Conservation (phyloP, 2,888 invertebrate genomes). For the Hydroisotoma schaefferi region DNA sequence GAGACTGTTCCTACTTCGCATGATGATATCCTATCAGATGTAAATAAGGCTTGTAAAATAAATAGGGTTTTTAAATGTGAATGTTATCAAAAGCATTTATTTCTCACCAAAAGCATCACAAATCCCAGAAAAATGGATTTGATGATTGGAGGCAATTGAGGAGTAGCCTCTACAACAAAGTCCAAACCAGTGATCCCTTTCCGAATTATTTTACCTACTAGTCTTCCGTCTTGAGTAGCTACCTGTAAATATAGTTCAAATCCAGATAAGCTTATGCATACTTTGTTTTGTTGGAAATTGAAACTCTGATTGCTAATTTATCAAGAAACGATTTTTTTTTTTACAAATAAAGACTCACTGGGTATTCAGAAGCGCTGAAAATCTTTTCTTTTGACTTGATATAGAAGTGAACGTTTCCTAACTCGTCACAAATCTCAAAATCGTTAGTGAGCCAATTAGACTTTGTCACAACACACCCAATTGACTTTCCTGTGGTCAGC, state of each 20-base stretch:
- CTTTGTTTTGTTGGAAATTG: too few relatives aligned
- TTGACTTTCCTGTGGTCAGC: conserved; percentile 9
- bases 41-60: neutral
- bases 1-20: conserved; percentile 6
- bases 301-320: too few relatives aligned
- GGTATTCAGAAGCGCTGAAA: conserved; percentile 19
- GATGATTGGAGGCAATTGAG: conserved; percentile 13
- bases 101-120: conserved; percentile 15
- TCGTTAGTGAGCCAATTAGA: conserved; percentile 13
- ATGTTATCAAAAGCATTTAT: neutral
- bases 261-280: too few relatives aligned
- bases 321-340: neutral
- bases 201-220: conserved; percentile 16
- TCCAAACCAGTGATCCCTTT: conserved; percentile 17
- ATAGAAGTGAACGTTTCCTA: conserved; percentile 14
- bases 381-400: conserved; percentile 21
- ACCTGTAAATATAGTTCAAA: neutral
- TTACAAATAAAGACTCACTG: conserved; percentile 10
- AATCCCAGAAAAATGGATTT: conserved; percentile 18
- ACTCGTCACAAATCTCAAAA: conserved; percentile 20
- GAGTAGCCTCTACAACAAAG: conserved; percentile 14
- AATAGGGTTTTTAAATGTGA: neutral
- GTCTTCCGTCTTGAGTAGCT: conserved; percentile 13
- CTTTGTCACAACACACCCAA: conserved; percentile 18
- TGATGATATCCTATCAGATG: conserved; percentile 1